Conservation (phyloP, 2,113 vertebrate species). For the Oxyruncus cristatus region DNA sequence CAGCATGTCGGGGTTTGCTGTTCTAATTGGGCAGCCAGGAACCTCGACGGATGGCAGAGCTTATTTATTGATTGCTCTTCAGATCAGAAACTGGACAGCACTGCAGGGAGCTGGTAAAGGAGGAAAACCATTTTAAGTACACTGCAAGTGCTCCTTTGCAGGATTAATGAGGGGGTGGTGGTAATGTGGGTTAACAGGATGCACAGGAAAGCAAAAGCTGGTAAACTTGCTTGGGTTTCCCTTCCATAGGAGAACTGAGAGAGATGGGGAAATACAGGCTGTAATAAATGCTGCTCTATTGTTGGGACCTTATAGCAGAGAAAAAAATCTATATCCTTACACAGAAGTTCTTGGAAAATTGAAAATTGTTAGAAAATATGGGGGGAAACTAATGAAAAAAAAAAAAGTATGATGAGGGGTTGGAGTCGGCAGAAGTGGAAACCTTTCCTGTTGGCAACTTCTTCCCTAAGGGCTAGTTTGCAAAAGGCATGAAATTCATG, state of each 20-base stretch:
- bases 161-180: constrained; percentile 39
- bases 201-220: constrained; percentile 21
- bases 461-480: not conserved
- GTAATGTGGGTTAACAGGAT: not conserved
- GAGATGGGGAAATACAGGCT: not conserved
- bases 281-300: not conserved
- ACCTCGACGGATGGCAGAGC: constrained; percentile 1
- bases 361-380: not conserved
- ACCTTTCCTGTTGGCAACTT: not conserved
- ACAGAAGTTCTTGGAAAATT: not conserved
- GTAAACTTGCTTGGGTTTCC: not conserved
- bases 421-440: not conserved
- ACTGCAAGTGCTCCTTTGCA: constrained; percentile 42
- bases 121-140: constrained; percentile 49
- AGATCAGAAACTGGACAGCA: constrained; percentile 52
- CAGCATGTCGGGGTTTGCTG: constrained; percentile 1
- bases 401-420: not conserved
- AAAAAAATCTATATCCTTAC: not conserved
- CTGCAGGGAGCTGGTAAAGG: constrained; percentile 23
- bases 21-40: constrained; percentile 66
- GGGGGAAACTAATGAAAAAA: not conserved
- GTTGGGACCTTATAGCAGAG: not conserved
- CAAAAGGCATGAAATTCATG: not conserved
- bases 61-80: constrained; percentile 66
- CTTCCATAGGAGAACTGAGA: not conserved